Base-by-base conservation (phyloP, 2,113 vertebrate genomes). In the human (Homo sapiens) region DNA sequence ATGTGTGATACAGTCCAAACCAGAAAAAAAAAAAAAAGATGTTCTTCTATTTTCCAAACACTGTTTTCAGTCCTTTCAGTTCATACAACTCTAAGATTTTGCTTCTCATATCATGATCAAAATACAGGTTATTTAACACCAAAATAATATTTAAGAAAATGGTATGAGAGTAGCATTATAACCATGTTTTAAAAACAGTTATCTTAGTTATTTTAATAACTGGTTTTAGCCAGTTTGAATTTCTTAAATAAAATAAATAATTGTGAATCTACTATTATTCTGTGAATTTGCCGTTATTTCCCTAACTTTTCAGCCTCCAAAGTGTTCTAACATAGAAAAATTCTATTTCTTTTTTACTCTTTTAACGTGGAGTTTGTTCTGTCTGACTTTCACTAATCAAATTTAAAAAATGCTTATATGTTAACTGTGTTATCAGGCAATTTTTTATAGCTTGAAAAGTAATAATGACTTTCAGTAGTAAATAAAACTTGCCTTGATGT, bases 181-280 rank as follows among this genome's bases (percentile, higher is more conserved):
- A 80, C 30, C 22, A 59, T 50, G 38, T n/a, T 81, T 94, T 82
- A 32, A 48, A 95, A 50, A 64, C 59, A 30, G 27, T 94, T 14
- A 78, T 82, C 11, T 68, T 48, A 96, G 89, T 64, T 8, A 64
- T 75, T 80, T 68, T 84, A 93, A 57, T 81, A 14, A 50, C 9
- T 59, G 20, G 6, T 25, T 84, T 90, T 73, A 88, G 68, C 4
- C 22, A 80, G 35, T 68, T 84, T 94, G 55, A n/a, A 88, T 81
- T 93, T 96, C 43, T 91, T 82, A 85, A 22, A 52, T 64, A 38
- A 25, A 90, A 93, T 83, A 43, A 92, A 66, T 55, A 90, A 66
- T 52, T 91, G 23, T 57, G 17, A 12, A 55, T 55, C 22, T 57
- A 6, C 86, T 52, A 66, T 94, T 96, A 88, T 76, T 93, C 17